phyloP scores from a whole-genome alignment of 2,888 invertebrate species.

The Acrobeloides nanus region DNA sequence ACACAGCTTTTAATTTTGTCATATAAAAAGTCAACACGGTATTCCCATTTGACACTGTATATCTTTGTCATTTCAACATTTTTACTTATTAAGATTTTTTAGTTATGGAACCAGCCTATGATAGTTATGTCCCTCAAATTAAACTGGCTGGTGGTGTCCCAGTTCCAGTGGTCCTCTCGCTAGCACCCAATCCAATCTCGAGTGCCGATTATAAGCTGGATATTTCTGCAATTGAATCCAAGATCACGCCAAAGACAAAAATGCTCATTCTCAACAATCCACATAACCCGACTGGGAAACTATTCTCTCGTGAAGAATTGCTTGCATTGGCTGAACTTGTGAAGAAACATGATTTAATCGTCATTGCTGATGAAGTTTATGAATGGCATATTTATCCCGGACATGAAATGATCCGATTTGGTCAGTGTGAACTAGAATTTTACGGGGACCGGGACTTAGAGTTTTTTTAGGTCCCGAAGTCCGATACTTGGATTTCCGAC shows the following conservation, averaged over 20 bases:
- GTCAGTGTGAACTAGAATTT: too few species aligned
- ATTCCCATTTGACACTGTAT: too few species aligned
- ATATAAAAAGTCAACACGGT: not conserved
- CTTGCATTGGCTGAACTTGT: slow-evolving; percentile 74
- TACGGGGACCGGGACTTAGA: too few species aligned
- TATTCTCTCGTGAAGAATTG: slow-evolving; percentile 57
- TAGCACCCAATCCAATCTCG: slow-evolving; percentile 18
- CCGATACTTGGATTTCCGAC: too few species aligned
- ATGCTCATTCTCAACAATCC: slow-evolving; percentile 82
- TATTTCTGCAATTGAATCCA: slow-evolving; percentile 67
- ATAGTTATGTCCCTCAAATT: slow-evolving; percentile 88
- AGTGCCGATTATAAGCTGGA: slow-evolving; percentile 86
- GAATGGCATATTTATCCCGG: slow-evolving; percentile 87
- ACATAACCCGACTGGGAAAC: slow-evolving; percentile 90
- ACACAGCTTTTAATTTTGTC: not conserved
- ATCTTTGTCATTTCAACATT: not conserved
- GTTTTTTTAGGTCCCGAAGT: too few species aligned
- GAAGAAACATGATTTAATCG: slow-evolving; percentile 81
- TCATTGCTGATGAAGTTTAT: slow-evolving; percentile 92
- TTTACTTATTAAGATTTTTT: slow-evolving; percentile 12
- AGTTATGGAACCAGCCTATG: slow-evolving; percentile 92
- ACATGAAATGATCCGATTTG: slow-evolving; percentile 77
- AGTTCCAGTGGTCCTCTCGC: slow-evolving; percentile 71
- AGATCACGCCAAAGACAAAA: slow-evolving; percentile 82
- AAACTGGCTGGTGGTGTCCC: slow-evolving; percentile 64